Evolutionary conservation across 2,797 vertebrate genomes (phyloP).

Genomic region (Phrynocephalus vlangalii): DNA sequence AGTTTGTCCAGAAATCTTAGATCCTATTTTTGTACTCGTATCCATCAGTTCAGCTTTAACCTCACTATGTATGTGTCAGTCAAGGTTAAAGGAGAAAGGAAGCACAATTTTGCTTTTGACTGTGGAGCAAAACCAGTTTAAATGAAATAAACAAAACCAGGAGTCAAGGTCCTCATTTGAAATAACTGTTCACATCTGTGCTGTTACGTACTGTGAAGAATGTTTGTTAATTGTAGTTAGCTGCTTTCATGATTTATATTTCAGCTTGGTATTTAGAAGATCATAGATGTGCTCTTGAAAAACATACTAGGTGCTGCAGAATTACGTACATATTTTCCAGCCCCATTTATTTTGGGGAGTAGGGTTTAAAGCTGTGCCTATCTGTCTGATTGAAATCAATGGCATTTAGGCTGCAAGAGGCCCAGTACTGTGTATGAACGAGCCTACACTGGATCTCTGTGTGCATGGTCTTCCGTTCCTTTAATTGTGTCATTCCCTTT

Average conservation of each 20-base stretch:
- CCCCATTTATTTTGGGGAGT: not conserved
- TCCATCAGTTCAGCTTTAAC: slow-evolving; percentile 16
- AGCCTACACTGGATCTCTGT: not conserved
- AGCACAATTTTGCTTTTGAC: not conserved
- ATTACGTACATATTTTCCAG: not conserved
- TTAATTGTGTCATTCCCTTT: not conserved
- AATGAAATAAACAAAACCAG: not conserved
- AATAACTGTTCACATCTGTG: not conserved
- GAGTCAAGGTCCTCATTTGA: not conserved
- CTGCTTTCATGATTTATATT: not conserved
- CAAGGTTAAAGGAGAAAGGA: slow-evolving; percentile 7
- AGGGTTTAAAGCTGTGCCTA: not conserved
- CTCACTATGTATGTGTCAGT: not conserved
- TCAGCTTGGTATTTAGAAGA: not conserved
- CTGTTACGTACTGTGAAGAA: not conserved
- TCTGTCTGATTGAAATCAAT: not conserved
- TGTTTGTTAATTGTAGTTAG: too few relatives aligned
- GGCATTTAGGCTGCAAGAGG: not conserved
- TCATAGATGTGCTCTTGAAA: not conserved
- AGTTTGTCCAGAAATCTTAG: not conserved
- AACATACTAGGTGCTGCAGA: not conserved
- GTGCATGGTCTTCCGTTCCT: not conserved
- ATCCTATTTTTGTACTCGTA: not conserved
- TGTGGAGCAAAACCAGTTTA: not conserved
- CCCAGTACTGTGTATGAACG: not conserved